These are phyloP conservation scores for Laodelphax striatellus DNA, from an alignment of 1,140 invertebrate species.

Conservation along the genomic window DNA sequence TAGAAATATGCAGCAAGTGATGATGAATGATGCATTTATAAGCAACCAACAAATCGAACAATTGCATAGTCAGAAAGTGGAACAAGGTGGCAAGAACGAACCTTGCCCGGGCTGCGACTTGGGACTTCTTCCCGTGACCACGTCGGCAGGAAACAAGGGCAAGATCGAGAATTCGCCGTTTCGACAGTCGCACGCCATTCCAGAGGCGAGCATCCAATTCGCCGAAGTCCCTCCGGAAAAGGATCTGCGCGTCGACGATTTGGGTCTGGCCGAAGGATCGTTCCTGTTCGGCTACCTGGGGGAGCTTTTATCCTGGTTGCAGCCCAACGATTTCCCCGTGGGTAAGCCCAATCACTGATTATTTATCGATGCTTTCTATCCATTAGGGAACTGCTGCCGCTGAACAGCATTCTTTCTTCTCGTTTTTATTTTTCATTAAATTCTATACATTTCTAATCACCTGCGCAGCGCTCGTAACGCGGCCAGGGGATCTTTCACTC, in stretches of 20 bases:
- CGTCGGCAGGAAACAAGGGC: background rate
- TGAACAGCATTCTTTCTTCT: too few species aligned
- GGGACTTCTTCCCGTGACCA: background rate
- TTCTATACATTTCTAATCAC: too few species aligned
- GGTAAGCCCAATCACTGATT: slow-evolving; percentile 30
- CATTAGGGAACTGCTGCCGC: too few species aligned
- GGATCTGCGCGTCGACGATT: background rate
- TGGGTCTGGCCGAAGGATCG: slow-evolving; percentile 32
- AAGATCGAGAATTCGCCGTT: background rate
- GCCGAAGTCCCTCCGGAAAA: slow-evolving; percentile 4
- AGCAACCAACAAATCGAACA: too few species aligned
- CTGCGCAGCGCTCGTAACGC: too few species aligned
- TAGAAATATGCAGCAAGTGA: too few species aligned
- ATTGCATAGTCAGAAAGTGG: too few species aligned
- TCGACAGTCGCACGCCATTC: background rate
- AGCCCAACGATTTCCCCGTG: slow-evolving; percentile 40
- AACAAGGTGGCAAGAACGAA: background rate
- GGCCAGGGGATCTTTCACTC: too few species aligned
- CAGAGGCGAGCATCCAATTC: slow-evolving; percentile 5
- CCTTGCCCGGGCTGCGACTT: background rate
- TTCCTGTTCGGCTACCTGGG: slow-evolving; percentile 41
- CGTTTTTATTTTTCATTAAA: too few species aligned
- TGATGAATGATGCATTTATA: too few species aligned
- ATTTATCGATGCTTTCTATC: background rate
- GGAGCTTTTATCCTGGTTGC: slow-evolving; percentile 38